Conservation (phyloP, 2,888 invertebrate species). For the Scaeva pyrastri region DNA sequence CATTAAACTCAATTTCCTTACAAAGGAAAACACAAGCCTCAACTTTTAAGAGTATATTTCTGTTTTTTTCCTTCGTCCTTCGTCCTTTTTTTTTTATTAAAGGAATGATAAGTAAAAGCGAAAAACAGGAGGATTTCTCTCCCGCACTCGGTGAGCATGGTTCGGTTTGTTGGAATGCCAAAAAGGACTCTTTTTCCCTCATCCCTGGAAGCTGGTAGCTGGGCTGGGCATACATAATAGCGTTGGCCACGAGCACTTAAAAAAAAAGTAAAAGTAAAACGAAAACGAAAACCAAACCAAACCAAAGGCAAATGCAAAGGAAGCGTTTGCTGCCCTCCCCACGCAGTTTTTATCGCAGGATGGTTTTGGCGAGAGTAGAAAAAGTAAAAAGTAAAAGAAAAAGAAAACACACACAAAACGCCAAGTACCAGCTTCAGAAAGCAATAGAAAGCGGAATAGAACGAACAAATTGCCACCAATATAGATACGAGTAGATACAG, state of each 20-base stretch:
- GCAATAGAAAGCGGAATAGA: conserved; percentile 48
- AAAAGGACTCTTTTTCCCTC: neutral
- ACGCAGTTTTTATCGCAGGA: conserved; percentile 47
- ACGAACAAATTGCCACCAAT: conserved; percentile 63
- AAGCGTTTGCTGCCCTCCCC: conserved; percentile 16
- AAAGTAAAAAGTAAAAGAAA: neutral
- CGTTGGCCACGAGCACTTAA: conserved; percentile 59
- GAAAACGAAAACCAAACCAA: neutral
- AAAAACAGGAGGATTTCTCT: conserved; percentile 7
- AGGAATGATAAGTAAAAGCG: conserved; percentile 50
- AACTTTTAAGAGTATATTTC: conserved; percentile 42
- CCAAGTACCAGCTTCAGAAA: conserved; percentile 10
- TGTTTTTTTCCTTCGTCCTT: neutral
- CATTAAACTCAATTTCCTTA: conserved; percentile 64
- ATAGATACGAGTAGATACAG: no score
- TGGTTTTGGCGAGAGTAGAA: neutral
- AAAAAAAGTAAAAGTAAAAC: conserved; percentile 24
- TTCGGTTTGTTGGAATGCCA: no score
- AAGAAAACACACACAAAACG: neutral
- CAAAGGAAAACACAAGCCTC: conserved; percentile 53
- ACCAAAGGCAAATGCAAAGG: no score
- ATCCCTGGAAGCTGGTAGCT: neutral
- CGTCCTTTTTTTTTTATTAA: conserved; percentile 40
- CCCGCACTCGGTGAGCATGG: neutral
- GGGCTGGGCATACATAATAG: conserved; percentile 9